A percentile compares a stretch with the other conserved stretches of the same genome.
Evolutionary conservation across 2,113 vertebrate genomes (phyloP).

Genomic region (Cettia cetti): DNA sequence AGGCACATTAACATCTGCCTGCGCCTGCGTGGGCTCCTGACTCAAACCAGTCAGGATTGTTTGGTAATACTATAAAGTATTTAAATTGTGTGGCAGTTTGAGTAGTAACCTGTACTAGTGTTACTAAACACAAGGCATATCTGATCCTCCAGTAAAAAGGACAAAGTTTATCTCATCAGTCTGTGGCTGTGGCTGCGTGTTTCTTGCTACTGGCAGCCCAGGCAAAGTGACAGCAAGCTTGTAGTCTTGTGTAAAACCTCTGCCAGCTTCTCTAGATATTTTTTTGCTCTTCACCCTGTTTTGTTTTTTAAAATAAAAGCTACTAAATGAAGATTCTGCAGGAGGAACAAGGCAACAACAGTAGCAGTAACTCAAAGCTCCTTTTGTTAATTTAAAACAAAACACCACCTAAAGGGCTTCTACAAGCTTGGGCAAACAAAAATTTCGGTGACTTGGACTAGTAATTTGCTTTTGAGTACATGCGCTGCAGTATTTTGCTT

Average conservation of each 20-base stretch:
- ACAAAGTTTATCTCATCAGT: background rate
- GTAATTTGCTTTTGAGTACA: background rate
- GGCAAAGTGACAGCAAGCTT: background rate
- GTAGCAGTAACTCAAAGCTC: background rate
- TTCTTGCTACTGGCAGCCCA: background rate
- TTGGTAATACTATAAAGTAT: background rate
- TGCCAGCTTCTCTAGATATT: background rate
- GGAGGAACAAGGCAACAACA: background rate
- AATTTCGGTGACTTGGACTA: background rate
- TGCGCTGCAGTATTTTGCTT: background rate
- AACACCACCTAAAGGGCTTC: background rate
- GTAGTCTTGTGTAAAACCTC: background rate
- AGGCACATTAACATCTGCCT: background rate
- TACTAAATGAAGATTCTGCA: background rate
- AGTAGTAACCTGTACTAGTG: background rate
- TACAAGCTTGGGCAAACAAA: background rate
- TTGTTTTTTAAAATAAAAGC: background rate
- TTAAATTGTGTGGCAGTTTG: background rate
- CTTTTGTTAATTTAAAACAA: background rate
- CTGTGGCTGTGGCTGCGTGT: background rate
- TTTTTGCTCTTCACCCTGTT: background rate
- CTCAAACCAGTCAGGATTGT: background rate
- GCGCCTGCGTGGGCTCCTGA: fast-evolving
- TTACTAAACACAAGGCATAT: background rate
- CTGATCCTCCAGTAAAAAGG: background rate